These are phyloP conservation scores for Petromus typicus DNA, from an alignment of 2,113 vertebrate genomes.

Conservation along the genomic window DNA sequence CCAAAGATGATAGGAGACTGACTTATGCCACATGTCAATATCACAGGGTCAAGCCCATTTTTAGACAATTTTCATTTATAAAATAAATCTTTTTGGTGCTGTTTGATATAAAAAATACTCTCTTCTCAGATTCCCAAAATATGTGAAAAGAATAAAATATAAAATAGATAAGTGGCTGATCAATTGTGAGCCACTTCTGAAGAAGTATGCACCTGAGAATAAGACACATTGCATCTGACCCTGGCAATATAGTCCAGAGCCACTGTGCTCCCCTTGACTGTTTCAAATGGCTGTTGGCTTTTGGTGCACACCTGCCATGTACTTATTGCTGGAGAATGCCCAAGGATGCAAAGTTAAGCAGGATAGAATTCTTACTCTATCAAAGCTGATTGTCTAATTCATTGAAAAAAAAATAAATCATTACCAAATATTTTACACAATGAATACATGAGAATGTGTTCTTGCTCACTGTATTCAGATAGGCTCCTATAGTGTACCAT, in stretches of 20 bases:
- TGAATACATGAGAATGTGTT: too few species aligned
- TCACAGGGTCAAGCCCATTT: background rate
- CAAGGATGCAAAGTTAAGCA: background rate
- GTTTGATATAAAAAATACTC: background rate
- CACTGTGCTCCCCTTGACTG: background rate
- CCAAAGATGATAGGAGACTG: background rate
- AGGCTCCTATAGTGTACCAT: too few species aligned
- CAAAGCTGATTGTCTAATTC: background rate
- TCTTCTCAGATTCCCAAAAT: background rate
- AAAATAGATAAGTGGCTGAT: background rate
- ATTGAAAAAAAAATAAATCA: background rate
- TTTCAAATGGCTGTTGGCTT: background rate
- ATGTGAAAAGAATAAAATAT: background rate
- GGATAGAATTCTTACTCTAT: background rate
- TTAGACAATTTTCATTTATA: background rate
- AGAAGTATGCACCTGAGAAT: background rate
- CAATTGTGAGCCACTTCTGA: background rate
- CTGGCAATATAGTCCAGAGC: background rate
- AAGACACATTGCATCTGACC: background rate
- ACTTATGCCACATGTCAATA: background rate
- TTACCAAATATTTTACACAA: background rate
- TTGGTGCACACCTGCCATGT: background rate
- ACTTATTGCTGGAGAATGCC: background rate
- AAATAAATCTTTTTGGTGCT: background rate
- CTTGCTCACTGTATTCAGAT: too few species aligned